phyloP scores from a whole-genome alignment of 2,888 invertebrate genomes.

The Ptilodon capucinus region DNA sequence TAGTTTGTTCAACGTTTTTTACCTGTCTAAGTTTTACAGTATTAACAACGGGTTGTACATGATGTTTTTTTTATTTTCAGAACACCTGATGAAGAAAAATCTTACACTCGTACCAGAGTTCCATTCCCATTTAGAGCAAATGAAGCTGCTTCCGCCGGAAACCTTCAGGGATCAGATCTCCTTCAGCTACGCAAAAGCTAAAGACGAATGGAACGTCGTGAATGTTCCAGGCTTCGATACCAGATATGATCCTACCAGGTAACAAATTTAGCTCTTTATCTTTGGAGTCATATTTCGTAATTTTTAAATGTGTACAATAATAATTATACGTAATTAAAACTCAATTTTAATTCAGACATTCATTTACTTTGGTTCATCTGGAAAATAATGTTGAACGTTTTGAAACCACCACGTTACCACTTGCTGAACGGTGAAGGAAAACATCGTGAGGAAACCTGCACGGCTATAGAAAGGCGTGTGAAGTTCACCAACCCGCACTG shows the following conservation, averaged over 20 bases:
- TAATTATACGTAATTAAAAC: too few relatives aligned
- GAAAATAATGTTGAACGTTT: too few relatives aligned
- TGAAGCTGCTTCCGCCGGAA: slow-evolving; percentile 92
- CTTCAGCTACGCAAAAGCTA: slow-evolving; percentile 91
- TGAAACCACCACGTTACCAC: too few relatives aligned
- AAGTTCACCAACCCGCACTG: too few relatives aligned
- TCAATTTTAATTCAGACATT: too few relatives aligned
- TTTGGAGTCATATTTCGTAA: too few relatives aligned
- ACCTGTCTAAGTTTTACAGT: neutral
- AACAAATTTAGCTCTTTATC: slow-evolving; percentile 38
- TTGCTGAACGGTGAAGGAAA: too few relatives aligned
- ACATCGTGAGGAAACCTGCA: too few relatives aligned
- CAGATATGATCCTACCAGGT: slow-evolving; percentile 93
- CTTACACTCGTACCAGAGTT: slow-evolving; percentile 94
- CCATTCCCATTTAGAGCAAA: slow-evolving; percentile 97
- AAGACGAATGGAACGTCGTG: slow-evolving; percentile 92
- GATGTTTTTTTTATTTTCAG: slow-evolving; percentile 74
- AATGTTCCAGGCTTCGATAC: slow-evolving; percentile 92
- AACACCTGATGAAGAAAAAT: slow-evolving; percentile 91
- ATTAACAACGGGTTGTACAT: too few relatives aligned
- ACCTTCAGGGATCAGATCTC: slow-evolving; percentile 93
- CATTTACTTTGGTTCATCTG: too few relatives aligned
- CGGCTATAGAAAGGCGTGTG: too few relatives aligned
- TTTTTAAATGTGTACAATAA: too few relatives aligned
- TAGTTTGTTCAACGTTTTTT: neutral